Evolutionary conservation across 2,888 invertebrate species (phyloP).

Genomic region (Parasteatoda lunata): DNA sequence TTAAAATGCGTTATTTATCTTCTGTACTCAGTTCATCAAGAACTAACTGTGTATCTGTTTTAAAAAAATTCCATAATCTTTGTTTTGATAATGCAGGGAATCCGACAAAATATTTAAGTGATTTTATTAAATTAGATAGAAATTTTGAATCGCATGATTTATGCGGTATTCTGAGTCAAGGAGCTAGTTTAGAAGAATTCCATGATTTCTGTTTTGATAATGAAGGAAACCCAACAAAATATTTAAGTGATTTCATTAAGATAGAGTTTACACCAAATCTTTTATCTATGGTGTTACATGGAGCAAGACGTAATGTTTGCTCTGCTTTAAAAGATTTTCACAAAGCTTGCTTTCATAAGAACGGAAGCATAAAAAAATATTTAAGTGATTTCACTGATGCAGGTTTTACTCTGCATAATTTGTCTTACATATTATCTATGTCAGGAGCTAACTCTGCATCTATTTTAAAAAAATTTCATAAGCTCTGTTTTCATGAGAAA

Average conservation of each 20-base stretch:
- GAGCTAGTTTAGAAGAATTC: constrained; percentile 20
- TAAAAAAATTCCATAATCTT: constrained; percentile 4
- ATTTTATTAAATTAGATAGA: constrained; percentile 8
- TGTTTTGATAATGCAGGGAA: constrained; percentile 4
- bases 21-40: not conserved
- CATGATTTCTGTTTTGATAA: constrained; percentile 13
- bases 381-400: no score
- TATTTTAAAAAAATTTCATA: no score
- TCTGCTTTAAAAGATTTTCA: no score
- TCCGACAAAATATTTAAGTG: constrained; percentile 19
- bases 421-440: no score
- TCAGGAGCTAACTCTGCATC: no score
- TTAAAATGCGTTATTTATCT: constrained; percentile 8
- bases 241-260: constrained; percentile 20
- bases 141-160: not conserved
- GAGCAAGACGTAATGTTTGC: constrained; percentile 24
- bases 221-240: not conserved
- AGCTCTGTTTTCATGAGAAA: no score
- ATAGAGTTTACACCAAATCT: constrained; percentile 1
- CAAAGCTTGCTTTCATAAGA: no score
- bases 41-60: constrained; percentile 2
- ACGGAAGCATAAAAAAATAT: no score
- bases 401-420: no score
- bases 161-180: constrained; percentile 18
- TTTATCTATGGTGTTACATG: constrained; percentile 26